Percentiles rank a stretch among this genome's conserved stretches.
Conservation (phyloP, 2,888 invertebrate species). For the Hylaea fasciaria region DNA sequence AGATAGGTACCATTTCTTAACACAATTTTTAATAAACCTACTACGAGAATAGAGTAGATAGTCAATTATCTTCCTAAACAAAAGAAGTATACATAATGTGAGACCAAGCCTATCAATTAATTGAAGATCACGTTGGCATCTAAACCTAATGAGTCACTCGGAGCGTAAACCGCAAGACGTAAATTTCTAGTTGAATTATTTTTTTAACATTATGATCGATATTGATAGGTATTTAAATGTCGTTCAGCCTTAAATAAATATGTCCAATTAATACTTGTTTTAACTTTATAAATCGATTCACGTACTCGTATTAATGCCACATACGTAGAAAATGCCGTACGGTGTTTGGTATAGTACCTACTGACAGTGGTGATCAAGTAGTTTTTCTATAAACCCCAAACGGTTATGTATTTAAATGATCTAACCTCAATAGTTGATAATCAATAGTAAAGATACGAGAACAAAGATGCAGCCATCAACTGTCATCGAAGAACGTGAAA, state of each 20-base stretch:
- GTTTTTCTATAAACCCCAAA: background rate
- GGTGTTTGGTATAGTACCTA: slow-evolving; percentile 18
- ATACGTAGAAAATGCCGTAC: too few relatives aligned
- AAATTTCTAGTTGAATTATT: too few relatives aligned
- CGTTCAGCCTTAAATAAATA: background rate
- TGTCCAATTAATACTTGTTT: too few relatives aligned
- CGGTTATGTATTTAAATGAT: background rate
- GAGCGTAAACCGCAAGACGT: too few relatives aligned
- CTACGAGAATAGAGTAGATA: background rate
- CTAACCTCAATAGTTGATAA: slow-evolving; percentile 6
- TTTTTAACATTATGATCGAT: too few relatives aligned
- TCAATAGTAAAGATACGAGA: slow-evolving; percentile 8
- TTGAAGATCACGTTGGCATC: slow-evolving; percentile 25
- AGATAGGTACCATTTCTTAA: background rate
- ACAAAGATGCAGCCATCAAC: slow-evolving; percentile 7
- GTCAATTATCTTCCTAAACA: too few relatives aligned
- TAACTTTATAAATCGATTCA: background rate
- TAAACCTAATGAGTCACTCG: slow-evolving; percentile 12
- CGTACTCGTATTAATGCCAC: background rate
- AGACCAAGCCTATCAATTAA: slow-evolving; percentile 10
- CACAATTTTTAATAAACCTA: background rate
- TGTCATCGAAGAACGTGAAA: background rate
- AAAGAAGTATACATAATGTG: background rate
- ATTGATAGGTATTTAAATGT: background rate
- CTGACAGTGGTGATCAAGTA: slow-evolving; percentile 5